Base-by-base conservation (phyloP, 2,888 invertebrate genomes). In the Tenthredo amoena region DNA sequence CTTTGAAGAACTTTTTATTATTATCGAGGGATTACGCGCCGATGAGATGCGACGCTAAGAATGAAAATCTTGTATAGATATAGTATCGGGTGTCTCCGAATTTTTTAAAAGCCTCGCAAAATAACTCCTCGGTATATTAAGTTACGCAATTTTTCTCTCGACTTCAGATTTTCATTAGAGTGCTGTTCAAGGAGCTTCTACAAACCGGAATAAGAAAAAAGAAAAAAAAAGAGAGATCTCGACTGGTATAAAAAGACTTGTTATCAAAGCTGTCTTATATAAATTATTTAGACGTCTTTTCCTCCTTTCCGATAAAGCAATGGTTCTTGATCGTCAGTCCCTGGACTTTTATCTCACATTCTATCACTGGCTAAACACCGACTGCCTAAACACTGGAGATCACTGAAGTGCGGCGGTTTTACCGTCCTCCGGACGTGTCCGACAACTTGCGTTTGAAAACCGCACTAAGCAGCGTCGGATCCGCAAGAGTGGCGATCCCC, bases 401-500 rank as follows among this genome's bases (percentile, higher is more conserved):
- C 77, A 77, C 77, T 77, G 37, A 40, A 40, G 40, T 62, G 21
- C 58, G 37, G 81, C 21, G 15, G 9, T 40, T 55, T 77, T 21
- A 81, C 62, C 37, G 58, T 81, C 26, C 31, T 81, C 21, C 83
- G 68, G 37, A 71, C 65, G 65, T 47, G 47, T 31, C 62, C 21
- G 68, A 79, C 50, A 58, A 71, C 50, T 71, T 55, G 72, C 85
- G 71, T 71, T 79, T 81, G 40, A 82, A 81, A 82, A 85, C 71
- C 82, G 81, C 85, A 85, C 85, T 85, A 85, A 85, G 43, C 72
- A 40, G n/a, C 71, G 55, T 34, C 7, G 37, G 72, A 37, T 55
- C 58, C 72, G 55, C 62, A 58, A 72, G 31, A 84, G 84, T 84
- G 79, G 65, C 85, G 84, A 82, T 71, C 85, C 77, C 55, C 71